phyloP scores from a whole-genome alignment of 2,888 invertebrate genomes.

The Morpho achilles region DNA sequence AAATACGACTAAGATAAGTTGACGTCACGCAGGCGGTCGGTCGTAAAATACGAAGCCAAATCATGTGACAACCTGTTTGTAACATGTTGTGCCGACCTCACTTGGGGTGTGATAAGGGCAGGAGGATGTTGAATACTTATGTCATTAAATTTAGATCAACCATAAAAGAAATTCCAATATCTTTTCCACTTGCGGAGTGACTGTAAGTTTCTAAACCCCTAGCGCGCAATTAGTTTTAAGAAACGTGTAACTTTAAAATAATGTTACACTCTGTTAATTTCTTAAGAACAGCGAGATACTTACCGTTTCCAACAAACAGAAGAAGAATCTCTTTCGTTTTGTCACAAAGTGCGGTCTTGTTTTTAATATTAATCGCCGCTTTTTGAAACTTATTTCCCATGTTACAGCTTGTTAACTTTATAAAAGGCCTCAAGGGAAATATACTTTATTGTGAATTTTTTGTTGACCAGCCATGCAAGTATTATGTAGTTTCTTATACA shows the following conservation, averaged over 20 bases:
- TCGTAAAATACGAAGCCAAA: no score
- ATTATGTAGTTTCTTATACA: slow-evolving; percentile 35
- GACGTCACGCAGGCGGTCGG: no score
- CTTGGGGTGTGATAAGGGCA: no score
- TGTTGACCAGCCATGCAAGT: slow-evolving; percentile 48
- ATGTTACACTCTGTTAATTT: background rate
- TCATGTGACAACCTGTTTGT: no score
- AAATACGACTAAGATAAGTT: no score
- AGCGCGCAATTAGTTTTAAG: no score
- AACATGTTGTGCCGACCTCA: no score
- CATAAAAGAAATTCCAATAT: no score
- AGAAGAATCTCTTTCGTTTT: slow-evolving; percentile 5
- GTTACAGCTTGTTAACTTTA: slow-evolving; percentile 73
- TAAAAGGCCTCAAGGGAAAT: slow-evolving; percentile 72
- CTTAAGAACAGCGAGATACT: background rate
- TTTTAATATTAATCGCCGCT: slow-evolving; percentile 56
- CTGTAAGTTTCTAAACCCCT: no score
- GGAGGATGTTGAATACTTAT: no score
- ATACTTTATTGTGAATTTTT: slow-evolving; percentile 64
- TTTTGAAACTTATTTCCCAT: slow-evolving; percentile 69
- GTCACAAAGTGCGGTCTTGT: slow-evolving; percentile 10
- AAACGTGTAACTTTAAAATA: background rate
- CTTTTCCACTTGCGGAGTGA: no score
- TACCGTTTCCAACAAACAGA: background rate
- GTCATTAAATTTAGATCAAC: no score